These are phyloP conservation scores for Nestor notabilis DNA, from an alignment of 2,113 vertebrate genomes.

Conservation along the genomic window DNA sequence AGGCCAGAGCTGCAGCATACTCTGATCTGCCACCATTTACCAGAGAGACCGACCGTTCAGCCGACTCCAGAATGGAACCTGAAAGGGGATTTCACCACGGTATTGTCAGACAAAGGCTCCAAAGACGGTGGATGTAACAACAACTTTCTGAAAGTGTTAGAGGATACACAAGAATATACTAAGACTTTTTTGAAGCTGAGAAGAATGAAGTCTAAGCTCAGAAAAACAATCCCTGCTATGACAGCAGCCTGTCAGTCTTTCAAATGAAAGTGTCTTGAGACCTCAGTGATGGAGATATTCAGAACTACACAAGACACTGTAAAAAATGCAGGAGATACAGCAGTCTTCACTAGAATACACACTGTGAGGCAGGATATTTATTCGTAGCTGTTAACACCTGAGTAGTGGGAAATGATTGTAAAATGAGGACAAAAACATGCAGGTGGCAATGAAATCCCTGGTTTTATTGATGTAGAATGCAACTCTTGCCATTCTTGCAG, in stretches of 20 bases:
- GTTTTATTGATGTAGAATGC: not conserved
- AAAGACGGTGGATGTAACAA: not conserved
- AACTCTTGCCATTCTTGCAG: not conserved
- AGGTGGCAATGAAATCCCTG: not conserved
- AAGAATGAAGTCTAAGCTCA: not conserved
- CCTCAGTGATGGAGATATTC: not conserved
- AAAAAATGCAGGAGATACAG: not conserved
- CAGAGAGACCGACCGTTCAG: constrained; percentile 84
- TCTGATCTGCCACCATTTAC: constrained; percentile 84
- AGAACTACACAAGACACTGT: not conserved
- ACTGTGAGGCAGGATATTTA: not conserved
- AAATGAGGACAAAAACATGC: not conserved
- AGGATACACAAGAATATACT: not conserved
- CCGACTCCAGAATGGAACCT: constrained; percentile 87
- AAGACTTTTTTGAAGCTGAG: not conserved
- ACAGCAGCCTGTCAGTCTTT: not conserved
- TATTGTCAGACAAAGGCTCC: not conserved
- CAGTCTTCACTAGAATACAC: not conserved
- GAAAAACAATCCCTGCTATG: not conserved
- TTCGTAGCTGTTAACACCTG: not conserved
- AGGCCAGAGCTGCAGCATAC: constrained; percentile 83
- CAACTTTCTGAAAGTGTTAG: not conserved
- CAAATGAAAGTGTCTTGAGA: not conserved
- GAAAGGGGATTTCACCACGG: not conserved
- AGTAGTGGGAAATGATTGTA: not conserved